Conservation (phyloP, 2,888 invertebrate genomes). For the Sinodicranocentrus sp. region DNA sequence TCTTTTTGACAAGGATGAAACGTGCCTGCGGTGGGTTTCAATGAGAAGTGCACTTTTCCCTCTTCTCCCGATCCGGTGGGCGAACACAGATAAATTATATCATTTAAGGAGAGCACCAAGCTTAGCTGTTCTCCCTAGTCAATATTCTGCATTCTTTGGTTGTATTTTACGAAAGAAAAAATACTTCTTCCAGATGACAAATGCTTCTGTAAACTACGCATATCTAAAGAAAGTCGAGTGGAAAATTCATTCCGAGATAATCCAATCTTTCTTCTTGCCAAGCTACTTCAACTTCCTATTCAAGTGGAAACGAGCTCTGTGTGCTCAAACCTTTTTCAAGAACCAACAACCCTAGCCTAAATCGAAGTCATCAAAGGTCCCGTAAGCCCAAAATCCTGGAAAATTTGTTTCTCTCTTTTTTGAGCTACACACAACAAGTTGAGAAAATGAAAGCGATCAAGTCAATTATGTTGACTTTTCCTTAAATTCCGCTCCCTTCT, state of each 20-base stretch:
- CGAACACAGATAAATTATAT: slow-evolving; percentile 47
- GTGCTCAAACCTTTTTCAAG: no score
- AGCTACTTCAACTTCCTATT: no score
- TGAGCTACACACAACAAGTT: no score
- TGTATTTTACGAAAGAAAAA: no score
- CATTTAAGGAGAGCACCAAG: slow-evolving; percentile 22
- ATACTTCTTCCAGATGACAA: slow-evolving; percentile 40
- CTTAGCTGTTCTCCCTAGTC: background rate
- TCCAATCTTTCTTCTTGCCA: slow-evolving; percentile 33
- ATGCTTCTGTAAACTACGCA: slow-evolving; percentile 38
- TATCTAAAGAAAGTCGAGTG: slow-evolving; percentile 40
- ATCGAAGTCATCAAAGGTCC: no score
- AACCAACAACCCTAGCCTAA: no score
- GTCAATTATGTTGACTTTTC: slow-evolving; percentile 16
- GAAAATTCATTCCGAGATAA: slow-evolving; percentile 48
- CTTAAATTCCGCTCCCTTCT: background rate
- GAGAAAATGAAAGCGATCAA: slow-evolving; percentile 7
- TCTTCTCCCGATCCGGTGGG: slow-evolving; percentile 12
- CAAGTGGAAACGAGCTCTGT: no score
- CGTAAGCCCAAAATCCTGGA: no score
- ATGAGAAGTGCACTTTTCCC: background rate
- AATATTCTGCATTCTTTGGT: background rate
- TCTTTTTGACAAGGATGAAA: slow-evolving; percentile 41
- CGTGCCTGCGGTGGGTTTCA: background rate
- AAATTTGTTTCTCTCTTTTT: no score